Evolutionary conservation across 2,113 vertebrate genomes (phyloP).

Genomic region (Pachyramphus minor): DNA sequence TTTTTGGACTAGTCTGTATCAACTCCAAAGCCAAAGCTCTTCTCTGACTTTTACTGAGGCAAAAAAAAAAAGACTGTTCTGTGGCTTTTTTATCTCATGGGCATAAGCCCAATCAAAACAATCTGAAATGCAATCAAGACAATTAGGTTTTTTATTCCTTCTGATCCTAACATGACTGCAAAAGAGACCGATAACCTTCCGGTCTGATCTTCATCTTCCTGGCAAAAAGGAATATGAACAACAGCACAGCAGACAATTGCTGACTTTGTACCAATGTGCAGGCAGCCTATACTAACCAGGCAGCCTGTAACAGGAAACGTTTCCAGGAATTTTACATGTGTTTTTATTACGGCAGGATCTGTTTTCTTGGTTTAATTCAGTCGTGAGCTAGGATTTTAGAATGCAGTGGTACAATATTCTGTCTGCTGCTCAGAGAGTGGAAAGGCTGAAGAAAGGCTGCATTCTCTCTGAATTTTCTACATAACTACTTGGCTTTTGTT

Average conservation of each 20-base stretch:
- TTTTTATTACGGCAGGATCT: constrained; percentile 24
- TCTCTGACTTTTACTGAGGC: neutral
- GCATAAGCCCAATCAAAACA: constrained; percentile 40
- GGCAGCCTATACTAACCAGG: constrained; percentile 24
- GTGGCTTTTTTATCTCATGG: constrained; percentile 30
- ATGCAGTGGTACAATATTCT: neutral
- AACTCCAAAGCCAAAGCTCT: constrained; percentile 20
- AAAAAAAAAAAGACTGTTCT: neutral
- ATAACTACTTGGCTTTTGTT: constrained; percentile 21
- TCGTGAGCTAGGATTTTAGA: neutral
- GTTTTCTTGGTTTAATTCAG: constrained; percentile 2
- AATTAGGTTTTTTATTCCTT: constrained; percentile 6
- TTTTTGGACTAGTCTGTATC: neutral
- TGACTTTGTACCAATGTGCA: neutral
- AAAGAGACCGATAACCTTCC: neutral
- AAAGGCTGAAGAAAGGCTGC: constrained; percentile 10
- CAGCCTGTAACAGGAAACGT: constrained; percentile 24
- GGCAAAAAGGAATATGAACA: neutral
- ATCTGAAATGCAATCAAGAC: constrained; percentile 21
- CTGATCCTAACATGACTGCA: constrained; percentile 12
- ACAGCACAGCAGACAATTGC: neutral
- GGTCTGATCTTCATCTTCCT: constrained; percentile 20
- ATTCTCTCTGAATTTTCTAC: neutral
- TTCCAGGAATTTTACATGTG: constrained; percentile 58
- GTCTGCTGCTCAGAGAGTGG: neutral